phyloP scores from a whole-genome alignment of 2,797 vertebrate genomes.

The Mus minutoides region DNA sequence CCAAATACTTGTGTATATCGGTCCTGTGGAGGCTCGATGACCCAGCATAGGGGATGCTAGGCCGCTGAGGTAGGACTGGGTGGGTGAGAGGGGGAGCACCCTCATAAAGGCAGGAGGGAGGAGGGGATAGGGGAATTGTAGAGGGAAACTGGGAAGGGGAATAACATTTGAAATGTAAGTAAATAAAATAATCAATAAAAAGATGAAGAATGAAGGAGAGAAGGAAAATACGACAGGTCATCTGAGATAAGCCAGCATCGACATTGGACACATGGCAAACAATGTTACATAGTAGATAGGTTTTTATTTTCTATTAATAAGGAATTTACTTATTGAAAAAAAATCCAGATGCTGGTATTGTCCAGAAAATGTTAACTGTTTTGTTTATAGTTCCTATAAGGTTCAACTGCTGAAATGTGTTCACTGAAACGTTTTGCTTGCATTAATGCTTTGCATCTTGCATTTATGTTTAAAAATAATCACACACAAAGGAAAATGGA shows the following conservation, averaged over 20 bases:
- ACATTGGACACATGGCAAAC: too few relatives aligned
- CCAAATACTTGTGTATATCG: not conserved
- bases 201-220: not conserved
- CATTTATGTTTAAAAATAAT: not conserved
- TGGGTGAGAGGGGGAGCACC: too few relatives aligned
- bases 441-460: constrained; percentile 84
- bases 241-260: not conserved
- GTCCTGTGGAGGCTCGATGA: too few relatives aligned
- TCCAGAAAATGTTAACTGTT: constrained; percentile 89
- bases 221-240: not conserved
- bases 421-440: constrained; percentile 82
- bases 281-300: too few relatives aligned
- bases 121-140: too few relatives aligned
- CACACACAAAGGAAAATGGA: not conserved
- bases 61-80: too few relatives aligned
- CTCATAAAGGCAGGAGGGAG: too few relatives aligned
- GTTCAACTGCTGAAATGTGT: constrained; percentile 86
- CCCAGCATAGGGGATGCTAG: too few relatives aligned
- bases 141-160: too few relatives aligned
- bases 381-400: constrained; percentile 89
- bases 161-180: too few relatives aligned
- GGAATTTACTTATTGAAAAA: constrained; percentile 73
- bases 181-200: too few relatives aligned
- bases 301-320: too few relatives aligned
- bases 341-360: constrained; percentile 90